A percentile compares a stretch with the other conserved stretches of the same genome.
phyloP scores from a whole-genome alignment of 2,113 vertebrate genomes.

The Corythoichthys haematopterus region DNA sequence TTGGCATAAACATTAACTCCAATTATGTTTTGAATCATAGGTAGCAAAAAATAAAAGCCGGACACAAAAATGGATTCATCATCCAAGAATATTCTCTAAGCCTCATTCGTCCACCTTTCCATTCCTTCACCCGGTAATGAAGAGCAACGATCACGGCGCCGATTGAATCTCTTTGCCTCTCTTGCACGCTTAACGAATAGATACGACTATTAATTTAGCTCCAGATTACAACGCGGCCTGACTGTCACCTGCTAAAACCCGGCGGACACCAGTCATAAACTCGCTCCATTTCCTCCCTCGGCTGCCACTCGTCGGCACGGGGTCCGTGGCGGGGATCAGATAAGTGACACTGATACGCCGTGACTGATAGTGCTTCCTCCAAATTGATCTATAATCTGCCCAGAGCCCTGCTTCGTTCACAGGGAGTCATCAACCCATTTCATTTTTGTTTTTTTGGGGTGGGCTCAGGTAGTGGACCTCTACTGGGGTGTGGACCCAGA shows the following conservation, averaged over 20 bases:
- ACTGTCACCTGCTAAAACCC: slow-evolving; percentile 43
- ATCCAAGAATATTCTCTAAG: no score
- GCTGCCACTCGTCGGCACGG: slow-evolving; percentile 19
- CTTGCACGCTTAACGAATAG: slow-evolving; percentile 1
- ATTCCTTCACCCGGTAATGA: slow-evolving; percentile 11
- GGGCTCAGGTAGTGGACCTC: slow-evolving; percentile 87
- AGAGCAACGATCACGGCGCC: slow-evolving; percentile 20
- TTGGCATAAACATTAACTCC: no score
- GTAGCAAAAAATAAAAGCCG: no score
- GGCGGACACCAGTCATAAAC: slow-evolving; percentile 20
- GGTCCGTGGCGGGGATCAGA: slow-evolving; percentile 37
- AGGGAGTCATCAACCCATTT: background rate
- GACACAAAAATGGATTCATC: no score
- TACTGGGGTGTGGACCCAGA: slow-evolving; percentile 94
- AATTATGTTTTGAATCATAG: no score
- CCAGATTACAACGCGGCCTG: slow-evolving; percentile 59
- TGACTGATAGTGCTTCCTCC: slow-evolving; percentile 43
- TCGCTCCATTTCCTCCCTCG: slow-evolving; percentile 21
- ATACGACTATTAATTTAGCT: slow-evolving; percentile 53
- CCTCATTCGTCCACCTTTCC: slow-evolving; percentile 1
- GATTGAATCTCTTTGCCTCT: slow-evolving; percentile 40
- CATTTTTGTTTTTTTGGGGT: slow-evolving; percentile 1
- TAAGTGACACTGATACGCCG: slow-evolving; percentile 46
- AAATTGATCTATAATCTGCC: slow-evolving; percentile 19
- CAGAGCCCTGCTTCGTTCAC: background rate